phyloP scores from a whole-genome alignment of 2,113 vertebrate species.

The Collichthys lucidus region DNA sequence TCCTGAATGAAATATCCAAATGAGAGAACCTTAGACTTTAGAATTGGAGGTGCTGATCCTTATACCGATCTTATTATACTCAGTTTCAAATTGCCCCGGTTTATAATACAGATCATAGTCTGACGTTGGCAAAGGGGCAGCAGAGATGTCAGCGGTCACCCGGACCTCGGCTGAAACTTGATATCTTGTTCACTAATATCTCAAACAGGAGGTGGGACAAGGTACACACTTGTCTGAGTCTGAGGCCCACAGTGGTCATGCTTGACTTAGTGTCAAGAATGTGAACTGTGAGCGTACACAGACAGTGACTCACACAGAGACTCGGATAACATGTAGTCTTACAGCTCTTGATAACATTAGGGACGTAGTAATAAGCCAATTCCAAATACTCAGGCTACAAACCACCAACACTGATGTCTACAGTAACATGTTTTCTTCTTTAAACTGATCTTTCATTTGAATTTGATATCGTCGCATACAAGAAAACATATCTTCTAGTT shows the following conservation, averaged over 20 bases:
- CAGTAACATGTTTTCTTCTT: not conserved
- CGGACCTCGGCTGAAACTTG: constrained; percentile 24
- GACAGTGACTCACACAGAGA: constrained; percentile 32
- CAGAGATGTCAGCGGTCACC: constrained; percentile 43
- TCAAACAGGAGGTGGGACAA: constrained; percentile 34
- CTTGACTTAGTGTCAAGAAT: constrained; percentile 59
- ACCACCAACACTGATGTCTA: no score
- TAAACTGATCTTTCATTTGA: not conserved
- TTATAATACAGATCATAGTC: not conserved
- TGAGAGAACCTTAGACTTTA: not conserved
- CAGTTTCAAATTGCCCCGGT: not conserved
- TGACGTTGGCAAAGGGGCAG: constrained; percentile 2
- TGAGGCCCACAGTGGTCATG: constrained; percentile 3
- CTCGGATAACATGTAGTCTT: not conserved
- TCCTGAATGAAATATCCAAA: not conserved
- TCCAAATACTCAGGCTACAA: not conserved
- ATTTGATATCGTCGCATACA: no score
- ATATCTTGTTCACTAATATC: constrained; percentile 49
- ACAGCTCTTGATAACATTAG: not conserved
- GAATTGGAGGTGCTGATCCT: constrained; percentile 14
- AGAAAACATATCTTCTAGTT: not conserved
- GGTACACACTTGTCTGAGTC: constrained; percentile 28
- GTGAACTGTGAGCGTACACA: constrained; percentile 34
- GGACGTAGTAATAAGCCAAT: not conserved
- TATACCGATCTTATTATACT: not conserved